Conservation (phyloP, 2,797 vertebrate species). For the Remorina albescens region DNA sequence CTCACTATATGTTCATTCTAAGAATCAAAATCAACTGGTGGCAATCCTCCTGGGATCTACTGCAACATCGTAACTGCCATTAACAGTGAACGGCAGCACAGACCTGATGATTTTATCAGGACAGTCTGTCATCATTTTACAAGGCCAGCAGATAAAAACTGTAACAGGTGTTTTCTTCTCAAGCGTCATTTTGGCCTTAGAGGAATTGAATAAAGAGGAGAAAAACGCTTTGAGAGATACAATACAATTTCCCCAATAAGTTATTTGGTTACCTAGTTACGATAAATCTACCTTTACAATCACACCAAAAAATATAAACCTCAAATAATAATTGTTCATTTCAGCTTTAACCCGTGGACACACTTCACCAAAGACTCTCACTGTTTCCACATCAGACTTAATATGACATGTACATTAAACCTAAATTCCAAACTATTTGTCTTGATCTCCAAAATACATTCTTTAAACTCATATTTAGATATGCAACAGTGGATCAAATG, state of each 20-base stretch:
- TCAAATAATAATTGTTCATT: background rate
- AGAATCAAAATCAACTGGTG: background rate
- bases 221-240: no score
- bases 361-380: background rate
- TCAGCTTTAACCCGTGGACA: no score
- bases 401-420: background rate
- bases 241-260: background rate
- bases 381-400: background rate
- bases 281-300: no score
- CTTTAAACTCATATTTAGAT: background rate
- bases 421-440: background rate
- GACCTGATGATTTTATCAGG: background rate
- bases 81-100: constrained; percentile 9
- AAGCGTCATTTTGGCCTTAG: constrained; percentile 6
- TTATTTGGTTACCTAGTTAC: background rate
- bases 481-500: background rate
- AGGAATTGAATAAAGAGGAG: background rate
- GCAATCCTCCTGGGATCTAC: background rate
- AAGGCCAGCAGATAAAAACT: constrained; percentile 55
- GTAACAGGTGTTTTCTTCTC: constrained; percentile 50
- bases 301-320: background rate
- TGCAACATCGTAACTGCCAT: background rate
- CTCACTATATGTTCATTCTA: background rate
- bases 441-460: background rate
- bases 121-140: constrained; percentile 8